Base-by-base conservation (phyloP, 2,888 invertebrate species). In the Drosophila aldrichi region DNA sequence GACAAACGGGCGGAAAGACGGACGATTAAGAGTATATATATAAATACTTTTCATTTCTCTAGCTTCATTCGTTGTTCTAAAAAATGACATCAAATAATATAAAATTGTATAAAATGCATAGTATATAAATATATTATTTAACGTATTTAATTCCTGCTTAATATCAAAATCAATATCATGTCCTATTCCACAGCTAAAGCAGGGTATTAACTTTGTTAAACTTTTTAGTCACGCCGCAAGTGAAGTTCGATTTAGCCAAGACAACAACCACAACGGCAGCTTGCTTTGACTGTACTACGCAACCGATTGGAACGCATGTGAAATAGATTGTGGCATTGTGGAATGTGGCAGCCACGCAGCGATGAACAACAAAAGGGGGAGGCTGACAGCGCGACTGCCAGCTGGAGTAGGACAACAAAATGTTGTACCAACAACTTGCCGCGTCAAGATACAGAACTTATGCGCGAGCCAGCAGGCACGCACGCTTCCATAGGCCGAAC, bases 391-490 rank as follows among this genome's bases (percentile, higher is more conserved):
- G n/a, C 2, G 40, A 12, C 2, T 14, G 22, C 9, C 25, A 36
- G 18, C 20, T 20, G 56, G 20, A 56, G 60, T 36, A 60, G 43
- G 54, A 41, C 32, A 51, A 61, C 14, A 61, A 56, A 70, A 62
- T 55, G 36, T 41, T 57, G 25, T 34, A 52, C 29, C 48, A 59
- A 55, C 32, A 66, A 57, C 51, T 65, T 46, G 55, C 57, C 66
- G 70, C 18, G 51, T 52, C 57, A 57, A 75, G 60, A 66, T 70
- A 67, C 56, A 81, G 32, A 67, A 49, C 52, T 63, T 60, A 70
- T 67, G 81, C 68, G 71, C 64, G 59, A 48, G 40, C 44, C 32
- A 64, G 29, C 55, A 73, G 64, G 82, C 62, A 82, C 66, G 67
- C 80, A 66, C 70, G 36, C 61, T 58, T 49, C 48, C 32, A 36